Evolutionary conservation across 2,113 vertebrate genomes (phyloP).

Genomic region (Pitta sordida): DNA sequence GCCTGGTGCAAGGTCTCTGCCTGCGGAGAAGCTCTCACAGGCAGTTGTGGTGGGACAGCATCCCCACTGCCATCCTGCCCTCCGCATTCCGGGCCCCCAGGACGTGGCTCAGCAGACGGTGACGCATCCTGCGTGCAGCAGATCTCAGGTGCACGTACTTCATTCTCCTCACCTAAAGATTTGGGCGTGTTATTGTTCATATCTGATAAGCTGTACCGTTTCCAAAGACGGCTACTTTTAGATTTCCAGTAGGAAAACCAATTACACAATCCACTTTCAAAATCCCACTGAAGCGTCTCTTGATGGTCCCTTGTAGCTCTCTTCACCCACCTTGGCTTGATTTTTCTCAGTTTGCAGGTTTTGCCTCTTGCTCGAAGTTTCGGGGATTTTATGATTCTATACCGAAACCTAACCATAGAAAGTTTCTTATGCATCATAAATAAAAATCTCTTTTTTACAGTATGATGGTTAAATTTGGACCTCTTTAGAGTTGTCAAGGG

Average conservation of each 20-base stretch:
- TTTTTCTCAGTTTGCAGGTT: constrained; percentile 68
- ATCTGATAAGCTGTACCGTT: constrained; percentile 58
- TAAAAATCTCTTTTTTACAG: constrained; percentile 72
- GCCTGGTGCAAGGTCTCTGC: not conserved
- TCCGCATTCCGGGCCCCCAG: constrained; percentile 13
- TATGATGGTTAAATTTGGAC: constrained; percentile 69
- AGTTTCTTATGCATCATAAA: constrained; percentile 83
- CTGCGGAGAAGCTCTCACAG: not conserved
- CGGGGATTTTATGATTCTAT: constrained; percentile 72
- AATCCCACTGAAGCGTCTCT: constrained; percentile 24
- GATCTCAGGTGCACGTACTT: constrained; percentile 14
- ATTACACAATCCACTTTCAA: constrained; percentile 43
- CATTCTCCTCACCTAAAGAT: constrained; percentile 42
- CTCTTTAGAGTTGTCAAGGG: constrained; percentile 55
- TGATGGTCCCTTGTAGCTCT: constrained; percentile 67
- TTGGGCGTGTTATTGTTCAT: constrained; percentile 72
- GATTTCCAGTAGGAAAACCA: constrained; percentile 61
- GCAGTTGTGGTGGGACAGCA: constrained; percentile 27
- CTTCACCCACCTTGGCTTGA: constrained; percentile 69
- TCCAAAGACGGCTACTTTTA: constrained; percentile 45
- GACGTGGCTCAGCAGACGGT: not conserved
- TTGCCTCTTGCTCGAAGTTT: constrained; percentile 73
- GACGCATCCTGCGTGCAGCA: constrained; percentile 14
- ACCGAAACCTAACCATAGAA: constrained; percentile 75
- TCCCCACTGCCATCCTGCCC: constrained; percentile 32